phyloP scores from a whole-genome alignment of 23 tunicate species.

The Phallusia fumigata region DNA sequence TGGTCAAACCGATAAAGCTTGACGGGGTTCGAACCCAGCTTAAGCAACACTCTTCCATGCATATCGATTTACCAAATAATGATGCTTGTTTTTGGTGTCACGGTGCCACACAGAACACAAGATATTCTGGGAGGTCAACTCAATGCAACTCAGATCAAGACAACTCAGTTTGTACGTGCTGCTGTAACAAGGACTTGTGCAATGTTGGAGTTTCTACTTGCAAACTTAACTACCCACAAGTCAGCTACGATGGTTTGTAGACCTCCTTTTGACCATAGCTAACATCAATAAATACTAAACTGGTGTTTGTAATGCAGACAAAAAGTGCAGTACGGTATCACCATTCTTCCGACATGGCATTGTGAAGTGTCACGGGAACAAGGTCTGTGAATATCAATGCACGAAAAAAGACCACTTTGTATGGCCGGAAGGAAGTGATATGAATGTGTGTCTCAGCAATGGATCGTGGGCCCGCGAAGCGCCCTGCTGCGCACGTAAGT shows the following conservation, averaged over 20 bases:
- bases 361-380: neutral
- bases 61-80: too few species aligned
- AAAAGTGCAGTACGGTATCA: too few species aligned
- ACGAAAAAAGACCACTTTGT: neutral
- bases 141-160: neutral
- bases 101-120: neutral
- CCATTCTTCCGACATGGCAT: neutral
- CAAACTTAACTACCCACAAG: too few species aligned
- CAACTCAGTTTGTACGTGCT: neutral
- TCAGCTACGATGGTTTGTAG: too few species aligned
- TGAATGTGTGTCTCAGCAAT: neutral
- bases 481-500: slow-evolving; percentile 6
- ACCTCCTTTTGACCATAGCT: too few species aligned
- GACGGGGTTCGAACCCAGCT: too few species aligned
- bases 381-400: neutral
- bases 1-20: too few species aligned
- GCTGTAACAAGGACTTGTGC: neutral
- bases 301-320: too few species aligned
- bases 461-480: neutral
- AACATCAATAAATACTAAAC: too few species aligned
- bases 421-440: neutral
- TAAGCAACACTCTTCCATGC: too few species aligned
- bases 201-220: neutral
- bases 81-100: neutral
- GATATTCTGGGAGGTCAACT: neutral